phyloP scores from a whole-genome alignment of 2,888 invertebrate genomes.

The Callosobruchus maculatus region DNA sequence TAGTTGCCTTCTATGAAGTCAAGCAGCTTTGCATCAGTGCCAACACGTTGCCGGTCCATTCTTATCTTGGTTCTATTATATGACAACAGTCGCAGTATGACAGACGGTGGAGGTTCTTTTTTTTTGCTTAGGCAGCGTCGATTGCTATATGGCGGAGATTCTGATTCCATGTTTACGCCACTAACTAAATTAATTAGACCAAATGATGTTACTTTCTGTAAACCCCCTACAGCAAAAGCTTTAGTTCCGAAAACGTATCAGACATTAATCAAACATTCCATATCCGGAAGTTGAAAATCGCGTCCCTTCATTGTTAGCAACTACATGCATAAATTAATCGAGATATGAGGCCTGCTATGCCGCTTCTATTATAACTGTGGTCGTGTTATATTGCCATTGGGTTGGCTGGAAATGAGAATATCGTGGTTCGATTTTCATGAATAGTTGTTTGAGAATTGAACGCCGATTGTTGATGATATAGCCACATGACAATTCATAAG shows the following conservation, averaged over 20 bases:
- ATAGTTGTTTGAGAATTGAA: neutral
- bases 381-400: neutral
- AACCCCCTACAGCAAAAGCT: neutral
- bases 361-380: neutral
- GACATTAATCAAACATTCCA: neutral
- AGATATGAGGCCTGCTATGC: neutral
- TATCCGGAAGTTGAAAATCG: neutral
- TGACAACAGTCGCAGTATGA: too few relatives aligned
- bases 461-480: neutral
- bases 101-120: too few relatives aligned
- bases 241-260: neutral
- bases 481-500: too few relatives aligned
- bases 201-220: too few relatives aligned
- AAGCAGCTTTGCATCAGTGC: too few relatives aligned
- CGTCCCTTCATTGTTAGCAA: neutral
- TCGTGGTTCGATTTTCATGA: neutral
- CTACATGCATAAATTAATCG: neutral
- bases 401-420: neutral
- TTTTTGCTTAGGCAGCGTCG: too few relatives aligned
- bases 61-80: too few relatives aligned
- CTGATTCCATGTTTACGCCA: too few relatives aligned
- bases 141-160: too few relatives aligned
- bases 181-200: too few relatives aligned
- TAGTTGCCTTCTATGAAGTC: too few relatives aligned
- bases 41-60: too few relatives aligned